Conservation (phyloP, 2,797 vertebrate genomes). For the Chelon labrosus region DNA sequence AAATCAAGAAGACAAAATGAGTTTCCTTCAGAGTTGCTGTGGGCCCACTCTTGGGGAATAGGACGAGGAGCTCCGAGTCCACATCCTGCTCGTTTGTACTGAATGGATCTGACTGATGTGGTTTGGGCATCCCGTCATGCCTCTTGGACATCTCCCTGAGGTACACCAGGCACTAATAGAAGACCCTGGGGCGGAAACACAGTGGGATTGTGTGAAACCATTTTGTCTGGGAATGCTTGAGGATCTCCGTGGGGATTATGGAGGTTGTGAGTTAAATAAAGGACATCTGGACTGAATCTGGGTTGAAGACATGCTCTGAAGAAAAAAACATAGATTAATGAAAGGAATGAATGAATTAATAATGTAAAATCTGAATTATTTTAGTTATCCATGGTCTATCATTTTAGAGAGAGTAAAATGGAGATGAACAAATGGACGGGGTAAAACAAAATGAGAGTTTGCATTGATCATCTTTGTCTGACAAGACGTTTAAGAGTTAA, state of each 20-base stretch:
- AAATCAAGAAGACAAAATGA: conserved; percentile 21
- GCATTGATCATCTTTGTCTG: background rate
- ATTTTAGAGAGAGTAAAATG: background rate
- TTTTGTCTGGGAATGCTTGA: conserved; percentile 15
- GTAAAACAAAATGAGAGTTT: background rate
- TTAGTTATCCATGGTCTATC: background rate
- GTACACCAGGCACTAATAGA: conserved; percentile 1
- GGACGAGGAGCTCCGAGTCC: background rate
- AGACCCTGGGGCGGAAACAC: conserved; percentile 19
- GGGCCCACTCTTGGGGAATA: background rate
- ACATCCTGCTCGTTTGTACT: conserved; percentile 14
- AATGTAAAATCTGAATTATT: background rate
- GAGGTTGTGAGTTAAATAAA: conserved; percentile 26
- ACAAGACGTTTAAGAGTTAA: background rate
- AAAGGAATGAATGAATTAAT: no score
- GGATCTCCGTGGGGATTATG: conserved; percentile 29
- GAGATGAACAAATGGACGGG: background rate
- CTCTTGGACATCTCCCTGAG: conserved; percentile 17
- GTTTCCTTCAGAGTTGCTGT: conserved; percentile 14
- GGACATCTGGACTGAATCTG: conserved; percentile 4
- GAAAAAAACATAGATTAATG: background rate
- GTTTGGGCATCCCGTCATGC: conserved; percentile 20
- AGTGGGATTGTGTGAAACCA: conserved; percentile 29
- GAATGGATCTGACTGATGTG: conserved; percentile 22
- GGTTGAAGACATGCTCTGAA: no score